A percentile compares a stretch with the other conserved stretches of the same genome.
phyloP scores from a whole-genome alignment of 2,888 invertebrate species.

The Agrotis exclamationis region DNA sequence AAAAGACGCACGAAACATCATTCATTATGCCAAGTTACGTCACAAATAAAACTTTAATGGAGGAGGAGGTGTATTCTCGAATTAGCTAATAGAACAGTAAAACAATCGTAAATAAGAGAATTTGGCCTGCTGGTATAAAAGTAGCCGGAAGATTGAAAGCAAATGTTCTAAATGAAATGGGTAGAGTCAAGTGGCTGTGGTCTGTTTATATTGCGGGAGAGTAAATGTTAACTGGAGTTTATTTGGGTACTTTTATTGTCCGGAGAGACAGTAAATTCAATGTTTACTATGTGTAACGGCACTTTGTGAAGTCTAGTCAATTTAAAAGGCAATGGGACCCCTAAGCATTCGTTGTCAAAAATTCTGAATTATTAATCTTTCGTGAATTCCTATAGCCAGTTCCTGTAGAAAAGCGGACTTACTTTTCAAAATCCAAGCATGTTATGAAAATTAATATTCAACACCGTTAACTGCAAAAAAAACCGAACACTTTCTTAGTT shows the following conservation, averaged over 20 bases:
- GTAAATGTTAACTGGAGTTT: conserved; percentile 16
- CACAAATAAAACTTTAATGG: conserved; percentile 54
- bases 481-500: conserved; percentile 19
- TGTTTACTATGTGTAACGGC: not conserved
- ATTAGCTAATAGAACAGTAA: conserved; percentile 60
- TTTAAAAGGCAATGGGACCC: not conserved
- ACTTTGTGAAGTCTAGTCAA: not conserved
- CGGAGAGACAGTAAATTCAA: not conserved
- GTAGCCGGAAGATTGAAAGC: conserved; percentile 6
- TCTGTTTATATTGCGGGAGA: conserved; percentile 22
- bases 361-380: not conserved
- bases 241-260: conserved; percentile 30
- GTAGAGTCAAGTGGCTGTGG: not conserved
- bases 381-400: not conserved
- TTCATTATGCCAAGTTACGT: conserved; percentile 43
- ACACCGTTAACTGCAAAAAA: conserved; percentile 14
- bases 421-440: not conserved
- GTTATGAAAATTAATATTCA: conserved; percentile 7
- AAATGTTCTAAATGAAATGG: conserved; percentile 15
- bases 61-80: conserved; percentile 42
- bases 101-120: conserved; percentile 63
- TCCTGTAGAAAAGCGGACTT: not conserved
- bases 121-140: conserved; percentile 42
- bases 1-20: conserved; percentile 49
- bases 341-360: no score